A percentile compares a stretch with the other conserved stretches of the same genome.
Conservation (phyloP, 1,140 invertebrate genomes). For the Halesus radiatus region DNA sequence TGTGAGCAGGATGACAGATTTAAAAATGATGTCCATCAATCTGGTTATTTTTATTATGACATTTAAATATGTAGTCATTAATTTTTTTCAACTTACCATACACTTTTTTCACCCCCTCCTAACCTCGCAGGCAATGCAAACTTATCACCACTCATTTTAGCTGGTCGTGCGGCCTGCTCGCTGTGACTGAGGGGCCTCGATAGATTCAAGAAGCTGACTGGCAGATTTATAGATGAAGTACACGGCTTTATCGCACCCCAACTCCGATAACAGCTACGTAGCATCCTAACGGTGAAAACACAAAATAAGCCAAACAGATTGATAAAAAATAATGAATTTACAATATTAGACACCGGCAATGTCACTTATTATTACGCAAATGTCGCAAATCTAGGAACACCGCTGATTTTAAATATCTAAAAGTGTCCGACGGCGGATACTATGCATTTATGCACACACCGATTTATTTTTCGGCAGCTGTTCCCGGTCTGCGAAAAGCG, state of each 20-base stretch:
- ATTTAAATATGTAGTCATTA: not conserved
- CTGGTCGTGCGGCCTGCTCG: not conserved
- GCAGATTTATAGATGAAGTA: not conserved
- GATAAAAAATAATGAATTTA: too few species aligned
- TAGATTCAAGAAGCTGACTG: conserved; percentile 13
- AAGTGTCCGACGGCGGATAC: too few species aligned
- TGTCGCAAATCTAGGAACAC: conserved; percentile 12
- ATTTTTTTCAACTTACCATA: conserved; percentile 70
- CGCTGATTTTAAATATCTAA: not conserved
- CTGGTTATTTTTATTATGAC: too few species aligned
- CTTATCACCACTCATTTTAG: conserved; percentile 64
- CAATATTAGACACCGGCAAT: not conserved
- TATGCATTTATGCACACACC: not conserved
- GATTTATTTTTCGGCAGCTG: not conserved
- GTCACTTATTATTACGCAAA: conserved; percentile 2
- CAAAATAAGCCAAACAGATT: not conserved
- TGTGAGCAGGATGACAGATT: too few species aligned
- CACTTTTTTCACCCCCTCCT: conserved; percentile 73
- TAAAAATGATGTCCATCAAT: too few species aligned
- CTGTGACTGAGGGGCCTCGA: conserved; percentile 28
- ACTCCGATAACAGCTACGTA: conserved; percentile 23
- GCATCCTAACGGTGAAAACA: conserved; percentile 18
- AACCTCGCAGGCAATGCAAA: conserved; percentile 74
- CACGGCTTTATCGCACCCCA: conserved; percentile 13
- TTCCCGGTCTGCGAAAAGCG: not conserved